Evolutionary conservation across 2,888 invertebrate genomes (phyloP), one percentile per base, ranked within the genome.

Genomic region (Pseudococcus viburni): DNA sequence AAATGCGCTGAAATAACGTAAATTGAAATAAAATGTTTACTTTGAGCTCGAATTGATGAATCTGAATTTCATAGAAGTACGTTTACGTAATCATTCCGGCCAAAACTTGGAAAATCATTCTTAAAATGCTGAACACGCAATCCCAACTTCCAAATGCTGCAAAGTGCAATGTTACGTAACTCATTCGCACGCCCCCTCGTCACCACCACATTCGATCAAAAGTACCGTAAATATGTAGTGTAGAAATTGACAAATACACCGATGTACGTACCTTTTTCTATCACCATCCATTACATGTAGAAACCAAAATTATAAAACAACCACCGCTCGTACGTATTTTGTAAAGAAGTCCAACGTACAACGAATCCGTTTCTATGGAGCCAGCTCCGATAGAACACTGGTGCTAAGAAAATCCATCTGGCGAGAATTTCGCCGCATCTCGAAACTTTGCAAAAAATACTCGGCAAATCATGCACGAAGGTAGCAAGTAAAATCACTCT

Each of bases 271-370:
- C 88, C 88, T 84, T 84, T 64, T 84, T 85, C 39, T n/a, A 46
- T 42, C 55, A 88, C 42, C 84, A 88, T 88, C 88, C 88, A 88
- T 88, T 68, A 84, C 88, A 84, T 77, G 80, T 19, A 87, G 42
- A 87, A 77, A 87, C 26, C 68, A 85, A 85, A 9, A 83, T 84
- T 12, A 17, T 9, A 26, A 22, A 85, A 85, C 26, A 85, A 55
- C 51, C 55, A 85, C 55, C 48, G 55, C 42, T 84, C 84, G 84
- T 51, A 51, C 84, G 51, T 22, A 26, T 22, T 51, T 51, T 22
- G 48, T 51, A 26, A 46, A 26, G 9, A 22, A 68, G 68, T 68
- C 22, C 39, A 77, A 77, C 77, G 77, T 77, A 77, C 77, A 42
- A 39, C 77, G 26, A 26, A 55, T 51, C 4, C 19, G 22, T 11